These are phyloP conservation scores for Phenacoccus solenopsis DNA, from an alignment of 1,140 invertebrate genomes.

Conservation along the genomic window DNA sequence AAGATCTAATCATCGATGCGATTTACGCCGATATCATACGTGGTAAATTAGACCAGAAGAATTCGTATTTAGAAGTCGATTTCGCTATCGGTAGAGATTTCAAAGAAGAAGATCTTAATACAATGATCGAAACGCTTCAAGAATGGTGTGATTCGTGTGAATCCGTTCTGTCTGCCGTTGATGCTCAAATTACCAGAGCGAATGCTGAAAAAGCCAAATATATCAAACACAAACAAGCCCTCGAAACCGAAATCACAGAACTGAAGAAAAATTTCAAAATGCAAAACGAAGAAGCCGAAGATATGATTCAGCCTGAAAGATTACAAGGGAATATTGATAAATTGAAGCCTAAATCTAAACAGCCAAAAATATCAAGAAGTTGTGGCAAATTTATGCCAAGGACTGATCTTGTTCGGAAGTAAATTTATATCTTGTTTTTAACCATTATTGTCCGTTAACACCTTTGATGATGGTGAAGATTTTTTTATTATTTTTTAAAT, in stretches of 20 bases:
- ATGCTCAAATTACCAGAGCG: constrained; percentile 74
- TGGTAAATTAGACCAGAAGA: constrained; percentile 91
- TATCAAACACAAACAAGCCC: constrained; percentile 62
- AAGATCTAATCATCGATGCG: constrained; percentile 95
- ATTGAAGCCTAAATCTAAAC: neutral
- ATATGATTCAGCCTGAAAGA: neutral
- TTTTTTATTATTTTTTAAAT: no score
- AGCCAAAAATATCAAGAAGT: neutral
- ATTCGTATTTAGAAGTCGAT: constrained; percentile 83
- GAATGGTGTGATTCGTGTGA: constrained; percentile 89
- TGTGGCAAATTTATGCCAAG: neutral
- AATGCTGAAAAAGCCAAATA: constrained; percentile 72
- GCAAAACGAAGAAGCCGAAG: constrained; percentile 39
- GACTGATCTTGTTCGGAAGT: neutral
- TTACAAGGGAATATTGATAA: neutral
- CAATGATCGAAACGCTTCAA: constrained; percentile 64
- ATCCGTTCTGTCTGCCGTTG: constrained; percentile 71
- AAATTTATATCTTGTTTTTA: neutral
- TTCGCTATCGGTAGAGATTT: constrained; percentile 89
- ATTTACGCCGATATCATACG: constrained; percentile 95
- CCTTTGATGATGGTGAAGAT: no score
- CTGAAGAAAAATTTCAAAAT: constrained; percentile 71
- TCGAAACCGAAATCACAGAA: constrained; percentile 73
- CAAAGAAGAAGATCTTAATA: constrained; percentile 57
- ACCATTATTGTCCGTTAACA: no score